Evolutionary conservation across 2,113 vertebrate species (phyloP).

Genomic region (Xiphorhynchus elegans): DNA sequence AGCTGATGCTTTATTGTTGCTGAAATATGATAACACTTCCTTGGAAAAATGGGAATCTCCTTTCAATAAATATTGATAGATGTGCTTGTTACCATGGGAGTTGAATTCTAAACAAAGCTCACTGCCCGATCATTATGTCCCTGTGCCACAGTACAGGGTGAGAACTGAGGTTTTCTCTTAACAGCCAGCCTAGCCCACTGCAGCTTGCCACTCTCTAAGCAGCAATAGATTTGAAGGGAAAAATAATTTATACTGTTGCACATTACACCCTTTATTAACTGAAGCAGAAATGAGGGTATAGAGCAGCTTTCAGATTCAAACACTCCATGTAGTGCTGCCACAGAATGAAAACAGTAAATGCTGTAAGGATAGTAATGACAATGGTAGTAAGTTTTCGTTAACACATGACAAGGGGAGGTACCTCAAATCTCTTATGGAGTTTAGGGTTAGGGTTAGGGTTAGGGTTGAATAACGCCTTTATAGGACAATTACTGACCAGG

Average conservation of each 20-base stretch:
- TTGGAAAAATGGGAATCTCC: neutral
- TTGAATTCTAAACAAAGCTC: neutral
- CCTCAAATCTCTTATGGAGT: neutral
- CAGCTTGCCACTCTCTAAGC: neutral
- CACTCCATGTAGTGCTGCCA: neutral
- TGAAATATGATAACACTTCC: neutral
- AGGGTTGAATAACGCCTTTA: neutral
- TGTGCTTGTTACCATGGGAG: neutral
- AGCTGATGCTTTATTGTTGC: neutral
- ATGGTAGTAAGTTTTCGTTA: neutral
- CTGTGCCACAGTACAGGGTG: neutral
- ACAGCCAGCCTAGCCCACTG: neutral
- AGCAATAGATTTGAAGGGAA: neutral
- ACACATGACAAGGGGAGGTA: neutral
- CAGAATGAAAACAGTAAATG: neutral
- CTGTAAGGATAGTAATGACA: neutral
- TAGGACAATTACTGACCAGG: neutral
- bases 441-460: too few relatives aligned
- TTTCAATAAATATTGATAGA: neutral
- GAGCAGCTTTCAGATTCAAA: neutral
- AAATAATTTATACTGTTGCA: neutral
- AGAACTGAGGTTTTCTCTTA: neutral
- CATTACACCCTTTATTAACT: neutral
- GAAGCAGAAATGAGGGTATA: neutral
- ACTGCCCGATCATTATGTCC: neutral